Percentiles rank a stretch among this genome's conserved stretches.
These are phyloP conservation scores for Cephalotes varians DNA, from an alignment of 2,888 invertebrate genomes.

Conservation along the genomic window DNA sequence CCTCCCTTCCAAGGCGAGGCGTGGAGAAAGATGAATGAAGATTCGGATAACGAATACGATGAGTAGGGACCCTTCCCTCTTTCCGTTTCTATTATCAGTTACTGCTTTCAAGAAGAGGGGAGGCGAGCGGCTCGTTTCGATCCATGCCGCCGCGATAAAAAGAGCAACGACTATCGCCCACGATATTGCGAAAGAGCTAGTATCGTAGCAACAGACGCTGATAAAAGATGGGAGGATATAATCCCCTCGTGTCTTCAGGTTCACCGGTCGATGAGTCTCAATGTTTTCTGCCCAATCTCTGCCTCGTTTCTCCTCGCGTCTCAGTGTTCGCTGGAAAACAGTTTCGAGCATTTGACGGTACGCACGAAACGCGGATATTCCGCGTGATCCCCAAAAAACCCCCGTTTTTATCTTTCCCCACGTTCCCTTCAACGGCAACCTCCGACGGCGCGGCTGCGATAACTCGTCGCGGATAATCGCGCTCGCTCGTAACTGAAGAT, in stretches of 20 bases:
- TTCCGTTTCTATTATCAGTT: constrained; percentile 50
- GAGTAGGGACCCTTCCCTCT: constrained; percentile 19
- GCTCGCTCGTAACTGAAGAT: constrained; percentile 30
- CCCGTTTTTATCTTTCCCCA: constrained; percentile 10
- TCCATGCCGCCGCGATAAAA: constrained; percentile 65
- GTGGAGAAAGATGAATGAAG: constrained; percentile 53
- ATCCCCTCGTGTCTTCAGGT: constrained; percentile 48
- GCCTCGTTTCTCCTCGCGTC: not conserved
- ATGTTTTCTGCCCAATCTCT: constrained; percentile 33
- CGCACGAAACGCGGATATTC: constrained; percentile 33
- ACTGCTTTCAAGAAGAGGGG: constrained; percentile 18
- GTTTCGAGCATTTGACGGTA: constrained; percentile 29
- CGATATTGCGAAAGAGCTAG: constrained; percentile 67
- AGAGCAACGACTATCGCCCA: constrained; percentile 66
- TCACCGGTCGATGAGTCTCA: constrained; percentile 41
- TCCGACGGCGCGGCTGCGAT: constrained; percentile 8
- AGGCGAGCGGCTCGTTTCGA: constrained; percentile 49
- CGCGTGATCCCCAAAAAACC: not conserved
- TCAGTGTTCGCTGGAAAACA: constrained; percentile 33
- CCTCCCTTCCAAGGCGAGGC: constrained; percentile 6
- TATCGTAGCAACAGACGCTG: constrained; percentile 63
- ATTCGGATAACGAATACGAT: constrained; percentile 58
- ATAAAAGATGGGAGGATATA: constrained; percentile 59
- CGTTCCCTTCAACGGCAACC: not conserved
- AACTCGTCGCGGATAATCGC: constrained; percentile 45